Percentiles rank a stretch among this genome's conserved stretches.
phyloP scores from a whole-genome alignment of 2,797 vertebrate genomes.

The Menidia menidia region DNA sequence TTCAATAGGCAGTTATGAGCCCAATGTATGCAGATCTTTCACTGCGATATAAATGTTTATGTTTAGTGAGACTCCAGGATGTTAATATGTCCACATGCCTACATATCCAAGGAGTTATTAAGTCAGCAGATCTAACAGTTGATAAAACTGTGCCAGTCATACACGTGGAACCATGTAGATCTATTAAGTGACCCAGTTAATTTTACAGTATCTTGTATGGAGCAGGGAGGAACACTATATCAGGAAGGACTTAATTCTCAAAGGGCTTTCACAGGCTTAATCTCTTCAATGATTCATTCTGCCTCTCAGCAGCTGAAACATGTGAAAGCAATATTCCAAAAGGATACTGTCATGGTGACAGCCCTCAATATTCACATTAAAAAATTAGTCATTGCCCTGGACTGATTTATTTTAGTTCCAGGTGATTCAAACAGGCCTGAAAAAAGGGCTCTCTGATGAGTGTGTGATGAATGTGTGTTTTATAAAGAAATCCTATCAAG shows the following conservation, averaged over 20 bases:
- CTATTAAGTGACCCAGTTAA: constrained; percentile 64
- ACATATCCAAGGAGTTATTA: constrained; percentile 8
- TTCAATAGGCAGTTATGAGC: constrained; percentile 25
- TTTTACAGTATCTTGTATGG: constrained; percentile 55
- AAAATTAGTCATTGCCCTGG: constrained; percentile 23
- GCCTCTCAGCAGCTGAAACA: constrained; percentile 74
- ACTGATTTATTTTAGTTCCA: constrained; percentile 27
- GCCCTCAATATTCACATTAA: constrained; percentile 24
- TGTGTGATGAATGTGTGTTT: constrained; percentile 32
- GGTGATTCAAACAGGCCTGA: constrained; percentile 22
- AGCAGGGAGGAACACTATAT: constrained; percentile 54
- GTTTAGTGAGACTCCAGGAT: constrained; percentile 24
- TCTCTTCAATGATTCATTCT: constrained; percentile 77
- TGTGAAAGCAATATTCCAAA: constrained; percentile 72
- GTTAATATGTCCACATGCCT: neutral
- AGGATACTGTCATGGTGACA: constrained; percentile 28
- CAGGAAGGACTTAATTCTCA: constrained; percentile 74
- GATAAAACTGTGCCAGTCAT: constrained; percentile 44
- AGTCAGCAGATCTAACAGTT: constrained; percentile 23
- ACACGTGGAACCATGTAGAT: constrained; percentile 35
- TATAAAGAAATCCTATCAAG: constrained; percentile 32
- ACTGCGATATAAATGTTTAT: constrained; percentile 43
- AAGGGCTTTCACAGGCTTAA: constrained; percentile 74
- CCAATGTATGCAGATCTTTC: constrained; percentile 34
- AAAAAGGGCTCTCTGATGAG: constrained; percentile 38